phyloP scores from a whole-genome alignment of 2,888 invertebrate genomes.

The Nymphalis polychloros region DNA sequence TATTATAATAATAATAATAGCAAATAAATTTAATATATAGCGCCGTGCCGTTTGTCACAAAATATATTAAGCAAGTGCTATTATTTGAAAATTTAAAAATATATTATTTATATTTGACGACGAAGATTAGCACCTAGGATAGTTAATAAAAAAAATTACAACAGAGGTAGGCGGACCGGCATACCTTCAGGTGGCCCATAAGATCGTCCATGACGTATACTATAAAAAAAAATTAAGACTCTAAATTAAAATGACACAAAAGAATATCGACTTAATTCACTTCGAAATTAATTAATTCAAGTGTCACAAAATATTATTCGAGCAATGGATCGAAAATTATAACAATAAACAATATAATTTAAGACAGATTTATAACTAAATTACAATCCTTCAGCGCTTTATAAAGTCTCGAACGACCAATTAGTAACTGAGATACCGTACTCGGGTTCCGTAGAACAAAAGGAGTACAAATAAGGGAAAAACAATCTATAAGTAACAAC shows the following conservation, averaged over 20 bases:
- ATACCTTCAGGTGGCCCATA: too few relatives aligned
- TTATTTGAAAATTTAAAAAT: too few relatives aligned
- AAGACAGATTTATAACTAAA: slow-evolving; percentile 38
- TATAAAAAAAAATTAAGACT: too few relatives aligned
- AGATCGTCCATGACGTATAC: too few relatives aligned
- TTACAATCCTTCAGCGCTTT: slow-evolving; percentile 52
- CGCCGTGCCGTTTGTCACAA: too few relatives aligned
- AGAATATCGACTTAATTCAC: not conserved
- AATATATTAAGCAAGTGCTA: too few relatives aligned
- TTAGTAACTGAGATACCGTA: slow-evolving; percentile 70
- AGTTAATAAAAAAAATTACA: too few relatives aligned
- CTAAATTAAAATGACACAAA: not conserved
- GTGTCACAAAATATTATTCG: slow-evolving; percentile 14
- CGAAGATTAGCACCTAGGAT: too few relatives aligned
- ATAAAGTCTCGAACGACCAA: slow-evolving; percentile 61
- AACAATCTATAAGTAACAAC: slow-evolving; percentile 62
- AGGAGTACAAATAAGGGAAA: slow-evolving; percentile 66
- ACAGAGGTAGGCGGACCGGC: too few relatives aligned
- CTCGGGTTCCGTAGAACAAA: slow-evolving; percentile 62
- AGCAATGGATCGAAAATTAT: slow-evolving; percentile 17
- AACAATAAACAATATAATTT: slow-evolving; percentile 30
- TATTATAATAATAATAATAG: too few relatives aligned
- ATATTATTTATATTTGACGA: too few relatives aligned
- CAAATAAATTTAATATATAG: too few relatives aligned
- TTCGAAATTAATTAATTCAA: slow-evolving; percentile 7